Percentiles rank a stretch among this genome's conserved stretches.
Evolutionary conservation across 2,113 vertebrate species (phyloP).

Genomic region (Panurus biarmicus): DNA sequence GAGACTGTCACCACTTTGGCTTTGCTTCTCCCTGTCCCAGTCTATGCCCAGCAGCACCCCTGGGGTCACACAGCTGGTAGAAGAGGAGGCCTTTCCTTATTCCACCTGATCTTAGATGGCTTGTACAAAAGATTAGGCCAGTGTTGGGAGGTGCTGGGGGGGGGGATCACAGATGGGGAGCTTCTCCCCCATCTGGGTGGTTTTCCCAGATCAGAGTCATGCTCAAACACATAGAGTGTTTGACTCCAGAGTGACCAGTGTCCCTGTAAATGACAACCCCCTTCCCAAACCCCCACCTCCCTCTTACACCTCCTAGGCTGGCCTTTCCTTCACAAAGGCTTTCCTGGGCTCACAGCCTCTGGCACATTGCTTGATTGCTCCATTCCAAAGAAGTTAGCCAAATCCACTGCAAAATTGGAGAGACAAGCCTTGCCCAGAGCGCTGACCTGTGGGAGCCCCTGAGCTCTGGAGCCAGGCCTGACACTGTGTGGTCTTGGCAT

Average conservation of each 20-base stretch:
- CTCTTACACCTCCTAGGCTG: not conserved
- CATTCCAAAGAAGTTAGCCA: not conserved
- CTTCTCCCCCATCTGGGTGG: not conserved
- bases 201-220: not conserved
- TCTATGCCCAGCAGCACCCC: not conserved
- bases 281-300: not conserved
- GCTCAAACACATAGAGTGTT: not conserved
- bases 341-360: not conserved
- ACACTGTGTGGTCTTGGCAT: not conserved
- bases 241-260: constrained; percentile 37
- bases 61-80: not conserved
- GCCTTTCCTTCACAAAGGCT: not conserved
- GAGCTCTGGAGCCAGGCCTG: not conserved
- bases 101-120: not conserved
- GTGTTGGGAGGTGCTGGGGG: not conserved
- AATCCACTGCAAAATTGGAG: not conserved
- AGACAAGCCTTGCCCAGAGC: not conserved
- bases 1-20: not conserved
- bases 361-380: not conserved
- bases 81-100: not conserved
- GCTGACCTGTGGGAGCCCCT: not conserved
- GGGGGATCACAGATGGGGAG: not conserved
- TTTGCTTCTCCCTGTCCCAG: not conserved
- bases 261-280: constrained; percentile 57
- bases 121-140: not conserved